Base-by-base conservation (phyloP, 2,888 invertebrate genomes). In the Mythimna pallens region DNA sequence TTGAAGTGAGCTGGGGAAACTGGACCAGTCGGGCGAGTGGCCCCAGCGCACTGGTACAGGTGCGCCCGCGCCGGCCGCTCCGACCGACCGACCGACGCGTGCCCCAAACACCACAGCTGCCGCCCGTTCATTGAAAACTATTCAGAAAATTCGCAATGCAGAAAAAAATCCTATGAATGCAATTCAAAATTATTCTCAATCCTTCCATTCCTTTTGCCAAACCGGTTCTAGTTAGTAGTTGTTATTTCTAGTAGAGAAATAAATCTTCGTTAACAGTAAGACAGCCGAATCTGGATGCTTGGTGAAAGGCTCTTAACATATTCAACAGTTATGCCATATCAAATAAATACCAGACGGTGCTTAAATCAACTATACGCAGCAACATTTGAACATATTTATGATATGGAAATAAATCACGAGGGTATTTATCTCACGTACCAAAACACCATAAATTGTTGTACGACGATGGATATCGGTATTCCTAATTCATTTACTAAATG, bases 11-110 rank as follows among this genome's bases (percentile, higher is more conserved):
- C 86, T 83, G 80, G 78, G 84, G 76, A 82, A 84, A 86, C 88
- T 85, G 87, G 85, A 78, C 84, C 88, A 85, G 88, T 82, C 79
- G 68, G 82, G 84, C 88, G 84, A 88, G 88, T 86, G 86, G 85
- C 85, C 82, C 20, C 50, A 52, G n/a, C 50, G 86, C 65, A 50
- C 71, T 61, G 67, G 71, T 82, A 88, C 93, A 93, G 93, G 92
- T 93, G 92, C 87, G 86, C 80, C 82, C 70, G 77, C 65, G 72
- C 50, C 50, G 20, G 50, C 65, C 50, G 64, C 59, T 72, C 75
- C 70, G 55, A 59, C 66, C 78, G 79, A 76, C 86, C 85, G 25
- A 34, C 7, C 61, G 61, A 61, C 89, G 90, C 91, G 89, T 90
- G 91, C 90, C 71, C 68, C 74, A 66, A 80, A 66, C 77, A 34